phyloP scores from a whole-genome alignment of 1,140 invertebrate genomes.

The Cardiocondyla obscurior region DNA sequence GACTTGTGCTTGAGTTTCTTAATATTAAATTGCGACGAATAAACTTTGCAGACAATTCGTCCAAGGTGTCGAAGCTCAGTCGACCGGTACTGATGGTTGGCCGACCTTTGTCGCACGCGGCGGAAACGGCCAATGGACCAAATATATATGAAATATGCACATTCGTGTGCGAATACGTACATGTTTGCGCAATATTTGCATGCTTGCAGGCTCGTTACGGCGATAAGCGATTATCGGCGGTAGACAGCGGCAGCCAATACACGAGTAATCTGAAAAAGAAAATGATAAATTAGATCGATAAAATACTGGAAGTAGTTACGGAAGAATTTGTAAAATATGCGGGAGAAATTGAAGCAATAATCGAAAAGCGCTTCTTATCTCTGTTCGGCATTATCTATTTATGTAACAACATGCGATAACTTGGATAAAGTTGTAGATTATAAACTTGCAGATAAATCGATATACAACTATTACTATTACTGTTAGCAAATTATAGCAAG shows the following conservation, averaged over 20 bases:
- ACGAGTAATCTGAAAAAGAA: background rate
- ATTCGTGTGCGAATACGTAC: slow-evolving; percentile 12
- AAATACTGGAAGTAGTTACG: background rate
- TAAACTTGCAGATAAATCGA: too few relatives aligned
- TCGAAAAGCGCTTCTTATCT: background rate
- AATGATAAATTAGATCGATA: background rate
- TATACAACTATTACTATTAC: too few relatives aligned
- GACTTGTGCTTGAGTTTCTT: background rate
- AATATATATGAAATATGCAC: slow-evolving; percentile 51
- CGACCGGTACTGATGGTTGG: slow-evolving; percentile 41
- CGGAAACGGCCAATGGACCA: slow-evolving; percentile 49
- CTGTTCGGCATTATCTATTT: background rate
- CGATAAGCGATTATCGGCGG: slow-evolving; percentile 25
- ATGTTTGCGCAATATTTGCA: slow-evolving; percentile 16
- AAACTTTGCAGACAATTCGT: background rate
- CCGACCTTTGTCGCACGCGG: slow-evolving; percentile 65
- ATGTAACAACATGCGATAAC: background rate
- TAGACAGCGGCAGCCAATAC: background rate
- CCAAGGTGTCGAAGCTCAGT: background rate
- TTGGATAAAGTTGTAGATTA: background rate
- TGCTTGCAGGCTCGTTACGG: background rate
- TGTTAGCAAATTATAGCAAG: too few relatives aligned
- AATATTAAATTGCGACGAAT: background rate
- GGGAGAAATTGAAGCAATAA: background rate
- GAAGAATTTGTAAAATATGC: background rate